Percentiles rank a stretch among this genome's conserved stretches.
These are phyloP conservation scores for Limnothrissa miodon DNA, from an alignment of 2,113 vertebrate genomes.

Conservation along the genomic window DNA sequence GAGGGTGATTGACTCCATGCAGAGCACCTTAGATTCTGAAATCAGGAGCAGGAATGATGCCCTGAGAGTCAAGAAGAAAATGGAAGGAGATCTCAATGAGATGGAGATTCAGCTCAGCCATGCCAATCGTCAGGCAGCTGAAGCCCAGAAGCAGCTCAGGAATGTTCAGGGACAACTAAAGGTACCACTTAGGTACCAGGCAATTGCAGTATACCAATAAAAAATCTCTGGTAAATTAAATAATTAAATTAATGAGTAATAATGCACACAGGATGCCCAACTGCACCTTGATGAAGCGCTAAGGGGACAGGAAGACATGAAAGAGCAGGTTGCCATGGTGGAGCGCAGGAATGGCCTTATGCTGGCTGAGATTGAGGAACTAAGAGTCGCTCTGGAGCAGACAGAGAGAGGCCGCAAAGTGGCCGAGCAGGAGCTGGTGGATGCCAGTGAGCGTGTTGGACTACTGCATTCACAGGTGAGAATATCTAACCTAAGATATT, in stretches of 20 bases:
- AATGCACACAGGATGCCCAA: conserved; percentile 79
- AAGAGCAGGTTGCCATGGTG: conserved; percentile 83
- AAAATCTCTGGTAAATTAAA: no score
- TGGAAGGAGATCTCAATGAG: no score
- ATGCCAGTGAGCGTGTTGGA: conserved; percentile 74
- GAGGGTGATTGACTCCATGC: conserved; percentile 26
- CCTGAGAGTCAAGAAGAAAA: no score
- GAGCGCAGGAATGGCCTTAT: conserved; percentile 85
- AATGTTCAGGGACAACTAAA: conserved; percentile 37
- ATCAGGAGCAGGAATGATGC: no score
- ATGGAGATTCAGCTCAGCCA: no score
- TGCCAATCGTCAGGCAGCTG: no score
- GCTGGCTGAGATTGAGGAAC: conserved; percentile 84
- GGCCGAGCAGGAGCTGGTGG: conserved; percentile 86
- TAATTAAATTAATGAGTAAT: no score
- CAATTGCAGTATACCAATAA: no score
- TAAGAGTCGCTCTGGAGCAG: conserved; percentile 81
- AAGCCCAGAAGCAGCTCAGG: no score
- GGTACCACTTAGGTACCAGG: conserved; percentile 23
- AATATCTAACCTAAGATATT: no score
- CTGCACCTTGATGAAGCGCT: conserved; percentile 79
- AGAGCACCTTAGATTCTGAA: no score
- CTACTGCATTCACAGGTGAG: conserved; percentile 82
- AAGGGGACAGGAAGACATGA: conserved; percentile 81
- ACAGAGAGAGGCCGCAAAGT: conserved; percentile 82